These are phyloP conservation scores for Charaxes varanes DNA, from an alignment of 1,140 invertebrate species.

Conservation along the genomic window DNA sequence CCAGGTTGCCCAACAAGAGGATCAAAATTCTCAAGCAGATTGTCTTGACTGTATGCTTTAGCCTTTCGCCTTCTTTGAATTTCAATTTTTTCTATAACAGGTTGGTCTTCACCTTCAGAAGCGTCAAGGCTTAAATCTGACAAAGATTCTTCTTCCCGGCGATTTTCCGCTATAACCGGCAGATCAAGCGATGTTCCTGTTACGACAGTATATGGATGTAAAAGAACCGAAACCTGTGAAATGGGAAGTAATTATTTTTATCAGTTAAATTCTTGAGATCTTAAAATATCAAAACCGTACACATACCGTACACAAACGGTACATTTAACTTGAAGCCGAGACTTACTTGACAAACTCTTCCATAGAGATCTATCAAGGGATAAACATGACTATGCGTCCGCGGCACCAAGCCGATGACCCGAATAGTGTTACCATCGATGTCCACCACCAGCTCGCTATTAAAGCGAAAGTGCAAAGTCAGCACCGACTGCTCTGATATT, in stretches of 20 bases:
- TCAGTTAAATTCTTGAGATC: no score
- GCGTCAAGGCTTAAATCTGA: slow-evolving; percentile 25
- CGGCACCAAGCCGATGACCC: slow-evolving; percentile 34
- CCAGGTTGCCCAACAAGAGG: slow-evolving; percentile 26
- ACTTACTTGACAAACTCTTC: slow-evolving; percentile 41
- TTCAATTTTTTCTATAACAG: slow-evolving; percentile 7
- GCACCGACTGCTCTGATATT: slow-evolving; percentile 39
- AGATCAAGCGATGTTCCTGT: slow-evolving; percentile 44
- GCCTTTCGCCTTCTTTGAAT: slow-evolving; percentile 20
- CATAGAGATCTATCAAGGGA: slow-evolving; percentile 50
- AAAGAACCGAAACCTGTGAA: slow-evolving; percentile 46
- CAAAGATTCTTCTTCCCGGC: slow-evolving; percentile 38
- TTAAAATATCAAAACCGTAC: no score
- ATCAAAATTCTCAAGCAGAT: slow-evolving; percentile 29
- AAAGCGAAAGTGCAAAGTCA: slow-evolving; percentile 45
- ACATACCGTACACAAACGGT: no score
- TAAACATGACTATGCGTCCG: slow-evolving; percentile 34
- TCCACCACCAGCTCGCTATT: slow-evolving; percentile 45
- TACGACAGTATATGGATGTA: slow-evolving; percentile 43
- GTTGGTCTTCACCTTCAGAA: slow-evolving; percentile 7
- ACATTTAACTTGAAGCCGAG: no score
- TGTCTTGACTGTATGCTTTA: slow-evolving; percentile 43
- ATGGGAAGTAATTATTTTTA: slow-evolving; percentile 1
- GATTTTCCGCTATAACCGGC: slow-evolving; percentile 41
- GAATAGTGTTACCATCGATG: slow-evolving; percentile 31